Percentiles rank a stretch among this genome's conserved stretches.
These are phyloP conservation scores for Stictonetta naevosa DNA, from an alignment of 2,113 vertebrate species.

Conservation along the genomic window DNA sequence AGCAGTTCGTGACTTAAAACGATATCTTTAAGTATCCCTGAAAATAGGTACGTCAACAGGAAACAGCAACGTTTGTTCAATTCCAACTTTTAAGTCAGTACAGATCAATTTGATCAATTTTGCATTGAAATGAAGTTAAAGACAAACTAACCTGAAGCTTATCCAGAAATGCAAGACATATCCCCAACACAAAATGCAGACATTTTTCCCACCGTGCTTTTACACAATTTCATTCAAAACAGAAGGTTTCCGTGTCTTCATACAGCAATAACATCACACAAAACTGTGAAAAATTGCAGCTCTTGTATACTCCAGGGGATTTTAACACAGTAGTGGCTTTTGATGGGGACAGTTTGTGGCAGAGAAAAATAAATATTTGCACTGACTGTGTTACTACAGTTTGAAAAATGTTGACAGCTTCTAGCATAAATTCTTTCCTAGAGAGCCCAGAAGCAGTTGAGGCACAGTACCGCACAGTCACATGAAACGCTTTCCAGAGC, in stretches of 20 bases:
- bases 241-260: neutral
- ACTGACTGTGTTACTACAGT: neutral
- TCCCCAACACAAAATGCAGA: neutral
- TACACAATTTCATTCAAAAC: neutral
- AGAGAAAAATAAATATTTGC: neutral
- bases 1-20: neutral
- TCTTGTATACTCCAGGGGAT: neutral
- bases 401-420: neutral
- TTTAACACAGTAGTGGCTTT: neutral
- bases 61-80: neutral
- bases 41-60: neutral
- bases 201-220: neutral
- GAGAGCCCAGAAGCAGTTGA: neutral
- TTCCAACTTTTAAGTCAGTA: neutral
- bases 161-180: neutral
- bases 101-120: neutral
- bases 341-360: fast-evolving
- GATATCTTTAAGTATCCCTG: neutral
- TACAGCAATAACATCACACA: neutral
- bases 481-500: neutral
- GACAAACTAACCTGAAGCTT: neutral
- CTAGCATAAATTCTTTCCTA: neutral
- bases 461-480: neutral
- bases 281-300: neutral
- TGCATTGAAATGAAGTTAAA: neutral